phyloP scores from a whole-genome alignment of 2,888 invertebrate genomes.

The Leistus spinibarbis region DNA sequence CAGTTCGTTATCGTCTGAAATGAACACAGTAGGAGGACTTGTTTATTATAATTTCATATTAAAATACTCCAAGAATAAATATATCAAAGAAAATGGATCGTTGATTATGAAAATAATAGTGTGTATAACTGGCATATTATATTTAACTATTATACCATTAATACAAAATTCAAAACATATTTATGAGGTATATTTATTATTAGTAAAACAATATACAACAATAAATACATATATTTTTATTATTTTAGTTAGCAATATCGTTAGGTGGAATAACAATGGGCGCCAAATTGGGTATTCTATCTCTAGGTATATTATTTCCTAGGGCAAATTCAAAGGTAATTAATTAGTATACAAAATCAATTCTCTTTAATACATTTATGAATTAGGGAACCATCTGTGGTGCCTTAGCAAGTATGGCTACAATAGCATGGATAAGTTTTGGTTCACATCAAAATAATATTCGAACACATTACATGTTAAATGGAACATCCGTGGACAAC shows the following conservation, averaged over 20 bases:
- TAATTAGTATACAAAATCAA: too few species aligned
- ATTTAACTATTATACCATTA: conserved; percentile 9
- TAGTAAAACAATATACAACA: neutral
- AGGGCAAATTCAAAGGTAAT: conserved; percentile 26
- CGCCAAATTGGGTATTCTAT: conserved; percentile 22
- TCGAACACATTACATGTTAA: neutral
- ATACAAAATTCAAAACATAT: conserved; percentile 21
- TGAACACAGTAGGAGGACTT: conserved; percentile 24
- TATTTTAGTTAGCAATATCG: conserved; percentile 9
- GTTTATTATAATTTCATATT: conserved; percentile 19
- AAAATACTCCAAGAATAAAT: conserved; percentile 12
- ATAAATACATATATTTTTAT: neutral
- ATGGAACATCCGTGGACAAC: too few species aligned
- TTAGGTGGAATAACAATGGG: conserved; percentile 17
- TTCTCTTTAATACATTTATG: neutral
- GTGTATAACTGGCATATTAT: conserved; percentile 15
- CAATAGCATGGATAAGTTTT: conserved; percentile 20
- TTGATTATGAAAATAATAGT: conserved; percentile 24
- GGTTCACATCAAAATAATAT: conserved; percentile 13
- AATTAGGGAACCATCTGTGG: conserved; percentile 23
- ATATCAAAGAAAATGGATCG: conserved; percentile 6
- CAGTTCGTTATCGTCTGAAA: conserved; percentile 26
- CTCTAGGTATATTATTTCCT: conserved; percentile 19
- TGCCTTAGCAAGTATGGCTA: conserved; percentile 9
- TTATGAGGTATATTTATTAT: conserved; percentile 9